Evolutionary conservation across 1,140 invertebrate species (phyloP), one percentile per base, ranked within the genome.

Genomic region (Drosophila novamexicana): DNA sequence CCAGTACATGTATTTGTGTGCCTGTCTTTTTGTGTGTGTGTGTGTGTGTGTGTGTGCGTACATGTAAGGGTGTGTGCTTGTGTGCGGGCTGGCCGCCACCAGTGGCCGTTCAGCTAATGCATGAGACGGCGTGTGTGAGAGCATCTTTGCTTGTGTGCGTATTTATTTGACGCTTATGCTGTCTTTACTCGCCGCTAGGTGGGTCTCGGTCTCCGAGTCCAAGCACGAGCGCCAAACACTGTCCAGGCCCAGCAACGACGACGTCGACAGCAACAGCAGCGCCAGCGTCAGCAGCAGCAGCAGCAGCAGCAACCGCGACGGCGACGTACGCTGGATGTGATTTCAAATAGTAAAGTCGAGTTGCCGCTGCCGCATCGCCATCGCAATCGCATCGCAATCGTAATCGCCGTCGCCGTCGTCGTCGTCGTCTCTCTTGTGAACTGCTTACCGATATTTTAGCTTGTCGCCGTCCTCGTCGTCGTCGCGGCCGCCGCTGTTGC

Each of bases 361-460:
- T 83, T 83, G 79, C 83, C 83, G 83, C 83, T 73, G 80, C 83
- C 82, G 83, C 83, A 86, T 82, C 81, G 82, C 75, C 61, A 78
- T 67, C 77, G 63, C 68, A 77, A 71, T 79, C 69, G 77, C 59
- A 81, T 58, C 76, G 77, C 58, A 71, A 71, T 76, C 73, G 62
- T 57, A 56, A 65, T 58, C 77, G 70, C 45, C 50, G 49, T 61
- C 76, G 76, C 42, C 58, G 52, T 61, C n/a, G 49, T 37, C 32
- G 22, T 53, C 42, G 52, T 37, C 36, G 53, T 52, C n/a, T 29
- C 49, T 56, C 40, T 59, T 37, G 53, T 58, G 42, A 40, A 56
- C 63, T 56, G 52, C 62, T 62, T 50, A 50, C 16, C 59, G 45
- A 59, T 59, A 59, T 32, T 59, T 45, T 50, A 37, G 32, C 22